Evolutionary conservation across 2,113 vertebrate genomes (phyloP), one percentile per base, ranked within the genome.

Genomic region (Sialia sialis): DNA sequence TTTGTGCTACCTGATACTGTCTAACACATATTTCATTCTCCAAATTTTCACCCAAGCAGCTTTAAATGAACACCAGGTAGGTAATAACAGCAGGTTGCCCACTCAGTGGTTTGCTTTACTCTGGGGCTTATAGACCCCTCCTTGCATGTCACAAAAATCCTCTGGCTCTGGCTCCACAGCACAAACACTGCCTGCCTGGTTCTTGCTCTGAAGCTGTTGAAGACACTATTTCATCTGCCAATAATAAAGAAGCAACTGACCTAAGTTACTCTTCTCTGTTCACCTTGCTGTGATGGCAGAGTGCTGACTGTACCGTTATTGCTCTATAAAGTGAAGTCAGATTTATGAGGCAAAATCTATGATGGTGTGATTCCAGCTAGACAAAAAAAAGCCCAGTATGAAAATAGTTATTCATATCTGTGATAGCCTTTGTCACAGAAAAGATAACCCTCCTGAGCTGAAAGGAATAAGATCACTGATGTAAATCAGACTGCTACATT

Each of bases 401-500:
- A 93, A 96, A 97, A 97, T 96, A 93, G 92, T 84, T 92, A 97
- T 96, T 97, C 95, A 96, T 86, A 96, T 84, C 92, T 89, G 68
- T 6, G 44, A 94, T 93, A 96, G 90, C 90, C 85, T 96, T 96
- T 96, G 92, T 93, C 76, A 82, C 87, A 96, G 90, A 94, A 94
- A 81, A 94, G 91, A 95, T 93, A 96, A 96, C 93, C 94, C 89
- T 95, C 94, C 94, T 90, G 95, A 90, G 94, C 88, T 95, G 92
- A 96, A 95, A 96, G 93, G 93, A 96, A 68, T 92, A 44, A 95
- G 92, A 96, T 89, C 94, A 92, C 86, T 95, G 89, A 93, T 95
- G 92, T 93, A 97, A 96, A 96, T 97, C 90, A 90, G 86, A 88
- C 86, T 90, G 93, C 76, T 89, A 15, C 80, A 84, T 94, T 96